Evolutionary conservation across 2,113 vertebrate genomes (phyloP).

Genomic region (Dipodomys merriami): DNA sequence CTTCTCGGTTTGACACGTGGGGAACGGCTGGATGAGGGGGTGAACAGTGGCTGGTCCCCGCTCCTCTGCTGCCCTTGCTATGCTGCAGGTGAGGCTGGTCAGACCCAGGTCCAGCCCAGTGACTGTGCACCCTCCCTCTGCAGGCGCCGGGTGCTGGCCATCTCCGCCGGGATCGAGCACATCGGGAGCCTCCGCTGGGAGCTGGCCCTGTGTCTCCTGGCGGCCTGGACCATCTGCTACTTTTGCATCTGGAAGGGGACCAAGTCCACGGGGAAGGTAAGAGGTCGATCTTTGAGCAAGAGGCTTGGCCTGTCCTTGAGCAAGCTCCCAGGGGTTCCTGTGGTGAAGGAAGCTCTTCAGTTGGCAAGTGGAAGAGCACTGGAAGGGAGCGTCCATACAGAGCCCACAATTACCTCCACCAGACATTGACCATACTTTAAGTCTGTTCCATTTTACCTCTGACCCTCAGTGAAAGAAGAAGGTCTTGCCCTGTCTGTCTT

Average conservation of each 20-base stretch:
- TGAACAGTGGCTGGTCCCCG: accelerated
- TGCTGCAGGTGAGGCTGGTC: background rate
- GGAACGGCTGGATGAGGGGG: accelerated
- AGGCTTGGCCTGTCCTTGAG: background rate
- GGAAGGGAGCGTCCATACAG: background rate
- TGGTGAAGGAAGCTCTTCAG: background rate
- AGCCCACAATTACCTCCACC: background rate
- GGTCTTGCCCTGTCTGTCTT: background rate
- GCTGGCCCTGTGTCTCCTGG: slow-evolving; percentile 94
- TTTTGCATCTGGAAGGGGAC: slow-evolving; percentile 99
- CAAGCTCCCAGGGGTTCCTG: accelerated
- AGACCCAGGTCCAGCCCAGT: background rate
- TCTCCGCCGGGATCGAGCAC: slow-evolving; percentile 96
- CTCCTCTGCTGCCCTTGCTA: background rate
- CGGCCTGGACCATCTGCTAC: slow-evolving; percentile 99
- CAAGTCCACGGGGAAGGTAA: slow-evolving; percentile 99
- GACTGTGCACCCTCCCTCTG: slow-evolving; percentile 1
- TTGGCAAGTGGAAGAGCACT: background rate
- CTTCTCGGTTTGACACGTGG: background rate
- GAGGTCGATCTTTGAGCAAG: slow-evolving; percentile 20
- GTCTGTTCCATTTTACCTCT: background rate
- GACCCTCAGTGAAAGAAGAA: background rate
- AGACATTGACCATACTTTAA: background rate
- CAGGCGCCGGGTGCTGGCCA: slow-evolving; percentile 95
- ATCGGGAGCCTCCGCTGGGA: slow-evolving; percentile 97